Conservation (phyloP, 2,888 invertebrate genomes). For the Agonopterix subpropinquella region DNA sequence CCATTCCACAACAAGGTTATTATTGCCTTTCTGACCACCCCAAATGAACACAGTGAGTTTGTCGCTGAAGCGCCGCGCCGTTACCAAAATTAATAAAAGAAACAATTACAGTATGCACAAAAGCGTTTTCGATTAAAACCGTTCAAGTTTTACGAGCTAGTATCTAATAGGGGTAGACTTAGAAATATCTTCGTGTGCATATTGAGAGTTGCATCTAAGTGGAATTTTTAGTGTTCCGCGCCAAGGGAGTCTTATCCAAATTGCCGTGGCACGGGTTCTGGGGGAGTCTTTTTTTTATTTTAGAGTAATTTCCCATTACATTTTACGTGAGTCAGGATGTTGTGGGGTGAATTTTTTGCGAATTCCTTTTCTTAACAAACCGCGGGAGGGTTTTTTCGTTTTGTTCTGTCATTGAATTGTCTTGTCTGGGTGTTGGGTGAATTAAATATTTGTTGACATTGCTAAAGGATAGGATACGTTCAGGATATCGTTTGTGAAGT, state of each 20-base stretch:
- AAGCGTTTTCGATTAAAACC: slow-evolving; percentile 43
- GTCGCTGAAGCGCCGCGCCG: no score
- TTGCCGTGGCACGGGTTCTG: slow-evolving; percentile 62
- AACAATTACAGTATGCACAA: background rate
- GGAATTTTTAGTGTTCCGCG: slow-evolving; percentile 60
- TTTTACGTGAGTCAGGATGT: slow-evolving; percentile 57
- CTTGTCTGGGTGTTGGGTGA: background rate
- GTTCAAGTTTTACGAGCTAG: slow-evolving; percentile 47
- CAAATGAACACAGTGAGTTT: no score
- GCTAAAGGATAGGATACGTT: no score
- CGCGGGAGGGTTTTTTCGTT: slow-evolving; percentile 4
- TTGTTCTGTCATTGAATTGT: background rate
- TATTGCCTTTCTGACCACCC: no score
- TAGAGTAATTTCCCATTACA: slow-evolving; percentile 70
- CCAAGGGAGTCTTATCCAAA: slow-evolving; percentile 62
- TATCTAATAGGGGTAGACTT: slow-evolving; percentile 32
- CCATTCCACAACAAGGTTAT: no score
- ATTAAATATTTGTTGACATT: background rate
- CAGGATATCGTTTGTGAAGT: no score
- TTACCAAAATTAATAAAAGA: no score
- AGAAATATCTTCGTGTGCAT: slow-evolving; percentile 44
- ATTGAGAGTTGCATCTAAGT: slow-evolving; percentile 57
- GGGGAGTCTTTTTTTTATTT: slow-evolving; percentile 60
- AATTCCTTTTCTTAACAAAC: slow-evolving; percentile 20
- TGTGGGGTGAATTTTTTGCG: slow-evolving; percentile 57